Conservation (phyloP, 30 jellyfish, hydroid and myxozoan species). For the Rhopilema esculentum region DNA sequence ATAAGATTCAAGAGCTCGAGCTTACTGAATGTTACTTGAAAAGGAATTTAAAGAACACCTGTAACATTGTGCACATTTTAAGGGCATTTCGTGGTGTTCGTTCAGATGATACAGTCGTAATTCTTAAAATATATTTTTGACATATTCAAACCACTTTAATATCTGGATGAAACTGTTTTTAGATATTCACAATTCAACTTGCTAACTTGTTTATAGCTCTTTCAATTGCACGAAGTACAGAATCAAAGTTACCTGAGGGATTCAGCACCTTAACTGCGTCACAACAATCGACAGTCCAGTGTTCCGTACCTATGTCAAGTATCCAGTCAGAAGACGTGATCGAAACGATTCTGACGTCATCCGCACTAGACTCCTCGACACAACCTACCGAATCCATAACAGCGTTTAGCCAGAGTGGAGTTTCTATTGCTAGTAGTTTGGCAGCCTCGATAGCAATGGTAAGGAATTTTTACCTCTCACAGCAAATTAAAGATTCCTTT, state of each 20-base stretch:
- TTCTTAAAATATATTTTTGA: too few relatives aligned
- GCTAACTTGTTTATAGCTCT: slow-evolving; percentile 47
- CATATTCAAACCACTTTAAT: too few relatives aligned
- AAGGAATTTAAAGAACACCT: too few relatives aligned
- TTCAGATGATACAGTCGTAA: too few relatives aligned
- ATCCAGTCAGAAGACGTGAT: slow-evolving; percentile 35
- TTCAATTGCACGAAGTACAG: slow-evolving; percentile 1
- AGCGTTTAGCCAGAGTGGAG: slow-evolving; percentile 19
- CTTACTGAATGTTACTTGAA: too few relatives aligned
- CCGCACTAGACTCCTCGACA: slow-evolving; percentile 36
- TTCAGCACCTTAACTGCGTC: slow-evolving; percentile 43
- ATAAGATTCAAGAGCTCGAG: too few relatives aligned
- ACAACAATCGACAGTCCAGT: slow-evolving; percentile 17
- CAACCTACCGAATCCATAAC: slow-evolving; percentile 35
- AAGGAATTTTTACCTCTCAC: not conserved
- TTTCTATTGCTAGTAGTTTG: slow-evolving; percentile 52
- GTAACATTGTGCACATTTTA: too few relatives aligned
- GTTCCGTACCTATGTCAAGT: not conserved
- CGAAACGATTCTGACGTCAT: slow-evolving; percentile 36
- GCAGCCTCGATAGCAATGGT: slow-evolving; percentile 46
- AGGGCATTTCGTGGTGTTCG: too few relatives aligned
- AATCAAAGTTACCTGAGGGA: slow-evolving; percentile 23
- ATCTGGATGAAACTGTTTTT: too few relatives aligned
- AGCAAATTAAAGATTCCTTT: too few relatives aligned
- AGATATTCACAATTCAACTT: too few relatives aligned